These are phyloP conservation scores for Rhynchonycteris naso DNA, from an alignment of 2,797 vertebrate genomes.

Conservation along the genomic window DNA sequence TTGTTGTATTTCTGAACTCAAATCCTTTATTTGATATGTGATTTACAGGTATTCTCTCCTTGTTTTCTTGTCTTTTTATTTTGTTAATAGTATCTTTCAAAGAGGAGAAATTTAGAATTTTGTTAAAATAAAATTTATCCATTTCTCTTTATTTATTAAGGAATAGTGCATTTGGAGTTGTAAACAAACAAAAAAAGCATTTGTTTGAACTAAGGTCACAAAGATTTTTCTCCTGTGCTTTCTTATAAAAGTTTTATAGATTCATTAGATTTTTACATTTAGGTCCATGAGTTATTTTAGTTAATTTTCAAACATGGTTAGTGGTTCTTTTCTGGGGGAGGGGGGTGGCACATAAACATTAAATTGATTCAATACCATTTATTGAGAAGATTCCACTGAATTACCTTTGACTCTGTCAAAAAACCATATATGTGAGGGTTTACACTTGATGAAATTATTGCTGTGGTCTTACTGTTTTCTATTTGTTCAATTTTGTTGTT, in stretches of 20 bases:
- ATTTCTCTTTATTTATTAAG: neutral
- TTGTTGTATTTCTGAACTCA: neutral
- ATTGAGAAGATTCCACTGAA: neutral
- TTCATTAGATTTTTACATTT: neutral
- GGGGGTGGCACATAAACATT: neutral
- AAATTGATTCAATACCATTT: neutral
- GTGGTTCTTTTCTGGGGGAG: neutral
- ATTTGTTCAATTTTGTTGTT: neutral
- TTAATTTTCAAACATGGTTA: neutral
- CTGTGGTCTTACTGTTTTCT: neutral
- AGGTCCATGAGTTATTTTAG: neutral
- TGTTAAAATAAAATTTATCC: neutral
- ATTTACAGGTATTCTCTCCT: neutral
- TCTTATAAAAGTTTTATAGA: neutral
- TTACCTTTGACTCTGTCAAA: neutral
- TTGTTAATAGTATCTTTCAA: neutral
- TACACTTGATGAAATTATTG: neutral
- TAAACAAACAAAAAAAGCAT: neutral
- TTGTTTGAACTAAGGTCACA: neutral
- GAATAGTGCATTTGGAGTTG: neutral
- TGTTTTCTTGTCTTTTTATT: conserved; percentile 42
- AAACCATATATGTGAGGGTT: neutral
- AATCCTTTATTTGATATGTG: neutral
- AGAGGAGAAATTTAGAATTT: conserved; percentile 46
- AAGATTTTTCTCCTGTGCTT: neutral